Percentiles rank a stretch among this genome's conserved stretches.
Evolutionary conservation across 2,113 vertebrate genomes (phyloP).

Genomic region (Sialia sialis): DNA sequence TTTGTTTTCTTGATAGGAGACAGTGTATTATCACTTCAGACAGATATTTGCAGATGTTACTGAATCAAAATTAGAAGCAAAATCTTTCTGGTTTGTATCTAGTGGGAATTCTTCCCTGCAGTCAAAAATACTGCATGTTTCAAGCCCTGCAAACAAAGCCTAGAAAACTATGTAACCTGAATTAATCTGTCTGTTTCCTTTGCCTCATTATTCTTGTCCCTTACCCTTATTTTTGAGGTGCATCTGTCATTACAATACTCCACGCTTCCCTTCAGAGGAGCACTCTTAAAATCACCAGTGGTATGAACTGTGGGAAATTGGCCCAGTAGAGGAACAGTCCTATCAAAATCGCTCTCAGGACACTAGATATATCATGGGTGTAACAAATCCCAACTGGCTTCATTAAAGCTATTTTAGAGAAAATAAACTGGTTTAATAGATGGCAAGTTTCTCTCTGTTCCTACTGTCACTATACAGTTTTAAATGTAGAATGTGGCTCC

Average conservation of each 20-base stretch:
- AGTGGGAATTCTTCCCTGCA: background rate
- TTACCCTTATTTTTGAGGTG: background rate
- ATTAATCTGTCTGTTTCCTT: background rate
- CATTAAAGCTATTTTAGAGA: conserved; percentile 3
- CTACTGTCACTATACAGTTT: conserved; percentile 36
- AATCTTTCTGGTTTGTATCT: background rate
- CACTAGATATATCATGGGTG: background rate
- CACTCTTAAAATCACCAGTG: background rate
- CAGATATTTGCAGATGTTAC: background rate
- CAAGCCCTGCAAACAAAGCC: background rate
- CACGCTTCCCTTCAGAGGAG: background rate
- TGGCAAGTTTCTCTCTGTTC: background rate
- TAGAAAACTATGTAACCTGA: background rate
- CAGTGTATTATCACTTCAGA: background rate
- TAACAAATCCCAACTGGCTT: conserved; percentile 15
- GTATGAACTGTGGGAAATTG: background rate
- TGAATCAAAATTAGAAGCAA: background rate
- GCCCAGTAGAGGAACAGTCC: background rate
- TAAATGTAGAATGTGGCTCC: conserved; percentile 53
- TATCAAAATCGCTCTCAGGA: background rate
- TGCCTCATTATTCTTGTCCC: background rate
- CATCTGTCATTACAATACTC: background rate
- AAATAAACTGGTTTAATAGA: conserved; percentile 41
- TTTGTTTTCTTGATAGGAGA: background rate
- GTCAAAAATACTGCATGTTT: background rate